Base-by-base conservation (phyloP, 2,113 vertebrate species). In the Cyprinodon tularosa region DNA sequence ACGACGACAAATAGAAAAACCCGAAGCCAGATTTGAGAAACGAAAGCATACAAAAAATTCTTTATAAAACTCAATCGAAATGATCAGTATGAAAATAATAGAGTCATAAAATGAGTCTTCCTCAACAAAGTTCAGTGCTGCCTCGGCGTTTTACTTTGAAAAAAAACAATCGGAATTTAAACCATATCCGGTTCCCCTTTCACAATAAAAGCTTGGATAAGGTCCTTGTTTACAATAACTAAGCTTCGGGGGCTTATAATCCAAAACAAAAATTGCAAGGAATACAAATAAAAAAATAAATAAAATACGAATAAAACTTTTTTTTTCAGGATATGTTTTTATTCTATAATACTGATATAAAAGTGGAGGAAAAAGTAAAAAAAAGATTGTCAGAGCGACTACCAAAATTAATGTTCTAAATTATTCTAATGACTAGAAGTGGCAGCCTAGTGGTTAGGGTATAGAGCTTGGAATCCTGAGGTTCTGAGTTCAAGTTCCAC, bases 101-200 rank as follows among this genome's bases (percentile, higher is more conserved):
- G 84, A 42, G 68, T 42, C 64, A 79, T 81, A 37, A 74, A 77
- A 71, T 42, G 62, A 67, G 42, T 63, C 72, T 4, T 45, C 74
- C 29, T 53, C 48, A 82, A 71, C 88, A 89, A 77, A 86, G 82
- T 82, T 79, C 78, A 79, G 69, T 76, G 65, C 78, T 81, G 80
- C 83, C 84, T 83, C 78, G 50, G 78, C 75, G 74, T 76, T 82
- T 83, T 68, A 81, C 76, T 10, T 4, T 17, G 3, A 74, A 82
- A 65, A 86, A 83, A 38, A 0, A 47, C 0, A 0, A 1, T 2
- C 4, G 8, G 3, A 61, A 29, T 12, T 20, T 3, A 9, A 40
- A 36, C 36, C 48, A 72, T 2, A 81, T 88, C 90, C 84, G 81
- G 66, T 83, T 0, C 0, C 13, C 1, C 0, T 87, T 89, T 87